Evolutionary conservation across 2,888 invertebrate genomes (phyloP), one percentile per base, ranked within the genome.

Genomic region (Trichopria drosophilae): DNA sequence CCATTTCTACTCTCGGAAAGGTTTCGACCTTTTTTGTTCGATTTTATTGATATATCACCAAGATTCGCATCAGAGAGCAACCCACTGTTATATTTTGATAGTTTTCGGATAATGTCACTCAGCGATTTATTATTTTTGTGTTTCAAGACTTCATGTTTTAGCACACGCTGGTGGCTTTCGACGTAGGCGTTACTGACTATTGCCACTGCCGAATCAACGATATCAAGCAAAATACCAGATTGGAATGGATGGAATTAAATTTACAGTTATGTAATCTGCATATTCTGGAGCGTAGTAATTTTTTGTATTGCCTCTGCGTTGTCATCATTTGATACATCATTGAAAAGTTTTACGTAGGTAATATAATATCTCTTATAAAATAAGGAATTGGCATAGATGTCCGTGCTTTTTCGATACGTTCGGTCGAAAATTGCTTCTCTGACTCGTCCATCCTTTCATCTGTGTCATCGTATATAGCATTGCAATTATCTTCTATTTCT

Each of bases 161-260:
- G n/a, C n/a, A n/a, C n/a, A n/a, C n/a, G n/a, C n/a, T n/a, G n/a
- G n/a, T n/a, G n/a, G n/a, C 43, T 51, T 37, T 59, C 58, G 6
- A 54, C 41, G 9, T 47, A 57, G 6, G 57, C 59, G 34, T 62
- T 60, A 10, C 51, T 60, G 4, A 59, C 28, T 23, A 54, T 45
- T 9, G 56, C 55, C 16, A 57, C 48, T 1, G 49, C 16, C n/a
- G 13, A 3, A 34, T 53, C 45, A 1, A 60, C 23, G 1, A 60
- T 28, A 28, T 58, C 41, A 6, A 60, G 12, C 20, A 52, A 48
- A 3, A 60, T 10, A 45, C 53, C 59, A 62, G 2, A 59, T 13
- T 3, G 44, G 29, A 6, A 36, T 20, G 18, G 55, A 60, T 1
- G 60, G 51, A 55, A 60, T 57, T 26, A 50, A 60, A 29, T 26